These are phyloP conservation scores for Silurus asotus DNA, from an alignment of 2,113 vertebrate species.

Conservation along the genomic window DNA sequence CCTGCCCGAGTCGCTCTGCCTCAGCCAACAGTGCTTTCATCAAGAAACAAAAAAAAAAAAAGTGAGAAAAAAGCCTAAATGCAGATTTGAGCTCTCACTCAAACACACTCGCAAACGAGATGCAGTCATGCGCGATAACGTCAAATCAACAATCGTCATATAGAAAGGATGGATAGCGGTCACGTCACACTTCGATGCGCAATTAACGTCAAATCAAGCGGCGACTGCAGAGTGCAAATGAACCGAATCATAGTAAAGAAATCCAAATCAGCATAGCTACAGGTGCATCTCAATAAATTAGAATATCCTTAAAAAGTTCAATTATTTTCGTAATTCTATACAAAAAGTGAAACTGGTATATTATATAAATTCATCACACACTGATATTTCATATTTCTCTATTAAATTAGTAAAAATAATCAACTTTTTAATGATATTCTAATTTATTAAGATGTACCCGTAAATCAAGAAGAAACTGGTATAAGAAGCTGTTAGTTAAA, in stretches of 20 bases:
- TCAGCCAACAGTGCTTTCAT: slow-evolving; percentile 81
- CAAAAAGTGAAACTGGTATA: too few species aligned
- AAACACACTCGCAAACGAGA: slow-evolving; percentile 17
- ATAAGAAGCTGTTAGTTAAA: slow-evolving; percentile 38
- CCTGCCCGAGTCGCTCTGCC: slow-evolving; percentile 78
- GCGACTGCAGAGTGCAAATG: neutral
- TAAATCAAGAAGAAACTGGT: slow-evolving; percentile 4
- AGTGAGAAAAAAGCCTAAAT: neutral
- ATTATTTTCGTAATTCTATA: too few species aligned
- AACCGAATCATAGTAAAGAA: slow-evolving; percentile 5
- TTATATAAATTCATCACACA: too few species aligned
- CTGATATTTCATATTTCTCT: too few species aligned
- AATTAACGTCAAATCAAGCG: neutral
- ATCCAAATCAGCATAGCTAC: neutral
- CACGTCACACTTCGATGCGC: neutral
- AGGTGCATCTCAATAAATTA: too few species aligned
- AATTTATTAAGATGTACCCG: too few species aligned
- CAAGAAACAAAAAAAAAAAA: neutral
- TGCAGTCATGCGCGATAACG: slow-evolving; percentile 36
- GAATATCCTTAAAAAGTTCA: too few species aligned
- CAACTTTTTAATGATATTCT: too few species aligned
- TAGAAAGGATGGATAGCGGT: neutral
- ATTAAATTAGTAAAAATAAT: too few species aligned
- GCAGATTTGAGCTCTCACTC: neutral
- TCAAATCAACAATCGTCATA: neutral